These are phyloP conservation scores for Cetonia aurata DNA, from an alignment of 2,888 invertebrate genomes.

Conservation along the genomic window DNA sequence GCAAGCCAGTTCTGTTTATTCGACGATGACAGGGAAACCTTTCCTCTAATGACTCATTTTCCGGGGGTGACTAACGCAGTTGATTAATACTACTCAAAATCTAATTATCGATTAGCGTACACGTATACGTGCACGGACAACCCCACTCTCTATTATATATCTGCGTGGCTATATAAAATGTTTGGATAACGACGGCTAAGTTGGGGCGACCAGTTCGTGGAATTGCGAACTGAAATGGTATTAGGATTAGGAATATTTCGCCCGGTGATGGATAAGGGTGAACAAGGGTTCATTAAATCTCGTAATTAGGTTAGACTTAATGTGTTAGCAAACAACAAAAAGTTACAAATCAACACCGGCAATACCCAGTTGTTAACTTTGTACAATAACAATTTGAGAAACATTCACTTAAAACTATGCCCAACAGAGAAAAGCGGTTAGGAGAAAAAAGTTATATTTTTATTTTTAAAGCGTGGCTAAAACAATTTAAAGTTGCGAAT, in stretches of 20 bases:
- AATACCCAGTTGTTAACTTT: no score
- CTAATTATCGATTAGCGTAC: slow-evolving; percentile 24
- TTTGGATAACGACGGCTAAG: slow-evolving; percentile 11
- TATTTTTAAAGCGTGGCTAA: no score
- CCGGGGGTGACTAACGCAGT: slow-evolving; percentile 50
- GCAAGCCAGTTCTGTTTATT: slow-evolving; percentile 19
- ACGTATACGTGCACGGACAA: background rate
- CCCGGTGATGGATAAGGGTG: no score
- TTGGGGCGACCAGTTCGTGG: background rate
- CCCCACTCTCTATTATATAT: background rate
- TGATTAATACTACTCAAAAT: slow-evolving; percentile 43
- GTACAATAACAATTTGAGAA: no score
- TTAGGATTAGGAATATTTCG: background rate
- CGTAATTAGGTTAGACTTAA: no score
- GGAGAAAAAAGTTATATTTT: background rate
- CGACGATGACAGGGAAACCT: slow-evolving; percentile 46
- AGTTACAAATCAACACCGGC: no score
- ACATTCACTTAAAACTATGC: no score
- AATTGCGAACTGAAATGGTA: slow-evolving; percentile 1
- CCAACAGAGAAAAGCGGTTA: background rate
- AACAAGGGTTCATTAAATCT: no score
- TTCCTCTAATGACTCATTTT: slow-evolving; percentile 51
- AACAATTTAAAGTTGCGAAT: no score
- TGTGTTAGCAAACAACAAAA: no score
- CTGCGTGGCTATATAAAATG: background rate